Conservation (phyloP, 2,113 vertebrate genomes). For the Lophotis ruficrista region DNA sequence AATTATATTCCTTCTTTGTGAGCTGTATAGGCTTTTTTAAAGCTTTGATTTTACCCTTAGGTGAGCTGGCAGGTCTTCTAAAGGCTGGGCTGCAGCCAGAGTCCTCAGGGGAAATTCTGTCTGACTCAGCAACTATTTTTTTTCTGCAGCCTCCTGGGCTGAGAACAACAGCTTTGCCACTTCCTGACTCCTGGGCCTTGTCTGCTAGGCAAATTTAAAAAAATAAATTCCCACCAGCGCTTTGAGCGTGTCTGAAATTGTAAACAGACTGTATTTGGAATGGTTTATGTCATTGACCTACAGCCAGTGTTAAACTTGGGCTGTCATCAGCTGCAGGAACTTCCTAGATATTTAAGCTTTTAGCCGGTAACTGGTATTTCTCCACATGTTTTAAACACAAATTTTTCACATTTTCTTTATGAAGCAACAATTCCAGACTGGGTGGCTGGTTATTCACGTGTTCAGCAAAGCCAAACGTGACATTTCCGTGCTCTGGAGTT, state of each 20-base stretch:
- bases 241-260: not conserved
- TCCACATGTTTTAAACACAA: not conserved
- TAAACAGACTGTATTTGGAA: not conserved
- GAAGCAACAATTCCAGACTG: not conserved
- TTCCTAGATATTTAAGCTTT: not conserved
- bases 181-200: constrained; percentile 26
- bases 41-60: constrained; percentile 10
- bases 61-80: constrained; percentile 21
- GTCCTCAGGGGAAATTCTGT: not conserved
- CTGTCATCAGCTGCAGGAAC: not conserved
- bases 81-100: constrained; percentile 24
- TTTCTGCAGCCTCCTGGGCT: constrained; percentile 1
- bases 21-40: not conserved
- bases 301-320: not conserved
- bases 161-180: constrained; percentile 13
- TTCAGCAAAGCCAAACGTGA: not conserved
- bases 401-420: not conserved
- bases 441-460: not conserved
- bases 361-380: not conserved
- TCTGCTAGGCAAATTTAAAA: not conserved
- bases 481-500: not conserved
- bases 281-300: not conserved
- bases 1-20: not conserved
- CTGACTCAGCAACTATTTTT: constrained; percentile 44
- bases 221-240: not conserved